Conservation (phyloP, 1,140 invertebrate species). For the Pissodes strobi region DNA sequence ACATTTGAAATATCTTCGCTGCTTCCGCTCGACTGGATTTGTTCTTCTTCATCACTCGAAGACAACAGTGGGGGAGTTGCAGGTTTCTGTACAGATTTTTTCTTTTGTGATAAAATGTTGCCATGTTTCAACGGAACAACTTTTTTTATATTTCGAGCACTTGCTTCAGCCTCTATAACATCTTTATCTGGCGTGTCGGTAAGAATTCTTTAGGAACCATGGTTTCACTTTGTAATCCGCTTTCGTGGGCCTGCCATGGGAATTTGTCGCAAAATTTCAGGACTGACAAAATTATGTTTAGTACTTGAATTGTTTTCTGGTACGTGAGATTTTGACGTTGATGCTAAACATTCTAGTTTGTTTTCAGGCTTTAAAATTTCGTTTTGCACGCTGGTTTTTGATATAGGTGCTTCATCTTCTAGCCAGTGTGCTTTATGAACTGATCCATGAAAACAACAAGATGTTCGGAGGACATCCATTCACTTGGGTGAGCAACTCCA, state of each 20-base stretch:
- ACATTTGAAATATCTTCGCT: too few relatives aligned
- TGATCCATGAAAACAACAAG: too few relatives aligned
- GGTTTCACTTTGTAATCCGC: too few relatives aligned
- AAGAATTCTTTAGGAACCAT: neutral
- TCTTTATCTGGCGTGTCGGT: neutral
- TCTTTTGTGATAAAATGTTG: neutral
- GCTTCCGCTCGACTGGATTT: too few relatives aligned
- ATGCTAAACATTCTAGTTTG: neutral
- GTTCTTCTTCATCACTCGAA: too few relatives aligned
- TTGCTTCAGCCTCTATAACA: neutral
- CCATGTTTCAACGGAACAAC: neutral
- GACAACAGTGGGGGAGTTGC: neutral
- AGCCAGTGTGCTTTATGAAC: too few relatives aligned
- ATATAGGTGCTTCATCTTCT: neutral
- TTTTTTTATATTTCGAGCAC: neutral
- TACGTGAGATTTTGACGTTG: neutral
- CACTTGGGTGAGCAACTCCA: too few relatives aligned
- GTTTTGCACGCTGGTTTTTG: neutral
- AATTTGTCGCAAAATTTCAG: neutral
- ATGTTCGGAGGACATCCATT: too few relatives aligned
- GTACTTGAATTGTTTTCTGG: neutral
- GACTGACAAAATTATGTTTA: neutral
- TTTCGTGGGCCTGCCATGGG: neutral
- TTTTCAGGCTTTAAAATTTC: too few relatives aligned
- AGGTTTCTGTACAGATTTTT: neutral